Evolutionary conservation across 2,888 invertebrate genomes (phyloP).

Genomic region (Leptinotarsa juncta): DNA sequence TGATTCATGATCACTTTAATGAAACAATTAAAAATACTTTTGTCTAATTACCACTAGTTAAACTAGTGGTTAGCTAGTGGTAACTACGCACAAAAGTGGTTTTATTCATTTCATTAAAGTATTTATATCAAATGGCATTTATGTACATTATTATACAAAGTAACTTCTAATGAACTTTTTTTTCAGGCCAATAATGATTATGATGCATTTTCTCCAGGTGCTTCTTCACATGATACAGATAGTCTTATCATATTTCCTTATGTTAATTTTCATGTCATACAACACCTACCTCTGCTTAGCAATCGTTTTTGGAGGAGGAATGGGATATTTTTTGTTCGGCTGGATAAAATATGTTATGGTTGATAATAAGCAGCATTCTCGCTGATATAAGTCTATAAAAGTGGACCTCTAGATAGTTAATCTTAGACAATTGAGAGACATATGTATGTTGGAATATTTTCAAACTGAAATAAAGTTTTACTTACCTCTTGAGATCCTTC

Average conservation of each 20-base stretch:
- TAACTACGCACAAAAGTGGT: no score
- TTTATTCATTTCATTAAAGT: no score
- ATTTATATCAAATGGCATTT: no score
- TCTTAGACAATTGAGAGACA: conserved; percentile 41
- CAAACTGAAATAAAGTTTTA: background rate
- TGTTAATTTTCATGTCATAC: conserved; percentile 98
- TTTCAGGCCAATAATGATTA: conserved; percentile 85
- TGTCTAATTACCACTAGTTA: no score
- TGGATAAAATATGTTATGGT: conserved; percentile 95
- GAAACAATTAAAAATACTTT: no score
- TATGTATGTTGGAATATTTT: conserved; percentile 19
- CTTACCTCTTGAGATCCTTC: background rate
- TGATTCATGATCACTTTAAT: no score
- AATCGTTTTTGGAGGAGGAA: conserved; percentile 87
- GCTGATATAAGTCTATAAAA: conserved; percentile 68
- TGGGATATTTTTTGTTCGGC: conserved; percentile 94
- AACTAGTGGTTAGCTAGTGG: no score
- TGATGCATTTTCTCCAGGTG: conserved; percentile 88
- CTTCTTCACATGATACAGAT: conserved; percentile 90
- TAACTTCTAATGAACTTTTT: background rate
- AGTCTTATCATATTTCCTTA: conserved; percentile 90
- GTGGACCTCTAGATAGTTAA: conserved; percentile 34
- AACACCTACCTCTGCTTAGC: conserved; percentile 94
- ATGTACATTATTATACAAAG: no score
- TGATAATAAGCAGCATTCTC: conserved; percentile 95